A percentile compares a stretch with the other conserved stretches of the same genome.
phyloP scores from a whole-genome alignment of 1,140 invertebrate species.

The Sitobion miscanthi region DNA sequence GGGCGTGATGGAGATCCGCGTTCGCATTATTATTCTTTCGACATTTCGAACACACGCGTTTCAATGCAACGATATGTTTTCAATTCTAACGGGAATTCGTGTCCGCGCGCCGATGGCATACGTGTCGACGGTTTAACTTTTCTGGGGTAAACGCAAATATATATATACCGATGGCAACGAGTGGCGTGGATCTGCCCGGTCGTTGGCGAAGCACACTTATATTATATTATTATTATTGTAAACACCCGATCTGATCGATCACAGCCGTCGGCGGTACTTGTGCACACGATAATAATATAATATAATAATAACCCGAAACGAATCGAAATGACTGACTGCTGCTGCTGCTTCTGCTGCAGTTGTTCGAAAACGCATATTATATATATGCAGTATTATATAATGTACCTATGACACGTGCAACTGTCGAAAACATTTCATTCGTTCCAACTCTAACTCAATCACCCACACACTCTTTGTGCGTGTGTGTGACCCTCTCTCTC shows the following conservation, averaged over 20 bases:
- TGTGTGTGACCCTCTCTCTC: neutral
- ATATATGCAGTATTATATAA: neutral
- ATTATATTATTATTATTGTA: neutral
- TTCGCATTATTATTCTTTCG: neutral
- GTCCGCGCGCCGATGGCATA: neutral
- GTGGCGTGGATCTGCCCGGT: neutral
- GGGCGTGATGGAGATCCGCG: neutral
- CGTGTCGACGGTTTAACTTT: neutral
- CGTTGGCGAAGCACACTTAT: neutral
- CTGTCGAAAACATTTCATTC: neutral
- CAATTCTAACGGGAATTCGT: neutral
- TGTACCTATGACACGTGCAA: neutral
- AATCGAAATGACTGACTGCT: neutral
- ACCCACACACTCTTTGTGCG: neutral
- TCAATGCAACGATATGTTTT: neutral
- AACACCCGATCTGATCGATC: constrained; percentile 4
- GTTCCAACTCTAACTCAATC: neutral
- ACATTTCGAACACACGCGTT: neutral
- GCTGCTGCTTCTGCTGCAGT: neutral
- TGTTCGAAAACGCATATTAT: neutral
- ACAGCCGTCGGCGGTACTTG: neutral
- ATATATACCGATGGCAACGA: neutral
- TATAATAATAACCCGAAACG: constrained; percentile 25
- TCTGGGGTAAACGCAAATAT: neutral
- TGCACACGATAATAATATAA: neutral